Conservation (phyloP, 2,113 vertebrate species). For the Ammodytes dubius region DNA sequence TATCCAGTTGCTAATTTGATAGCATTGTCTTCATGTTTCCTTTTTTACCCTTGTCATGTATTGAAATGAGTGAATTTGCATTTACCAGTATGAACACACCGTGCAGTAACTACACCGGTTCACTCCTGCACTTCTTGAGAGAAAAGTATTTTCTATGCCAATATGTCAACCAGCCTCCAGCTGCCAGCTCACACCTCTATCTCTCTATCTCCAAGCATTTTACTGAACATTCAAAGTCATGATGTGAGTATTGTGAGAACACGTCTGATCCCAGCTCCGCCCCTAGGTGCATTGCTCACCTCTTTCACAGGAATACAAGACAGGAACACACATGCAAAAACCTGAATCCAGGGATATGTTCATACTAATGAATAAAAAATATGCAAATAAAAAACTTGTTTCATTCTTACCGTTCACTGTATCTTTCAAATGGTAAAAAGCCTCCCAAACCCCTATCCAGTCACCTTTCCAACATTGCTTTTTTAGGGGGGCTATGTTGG, state of each 20-base stretch:
- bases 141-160: slow-evolving; percentile 1
- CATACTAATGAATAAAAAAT: background rate
- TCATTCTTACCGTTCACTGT: background rate
- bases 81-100: background rate
- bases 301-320: slow-evolving; percentile 15
- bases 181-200: slow-evolving; percentile 18
- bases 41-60: background rate
- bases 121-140: background rate
- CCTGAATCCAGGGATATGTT: background rate
- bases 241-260: slow-evolving; percentile 38
- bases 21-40: no score
- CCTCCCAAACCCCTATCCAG: no score
- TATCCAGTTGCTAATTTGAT: no score
- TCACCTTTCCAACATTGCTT: no score
- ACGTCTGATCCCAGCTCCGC: slow-evolving; percentile 22
- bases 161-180: slow-evolving; percentile 10
- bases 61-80: background rate
- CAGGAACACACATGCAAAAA: slow-evolving; percentile 49
- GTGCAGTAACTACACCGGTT: background rate
- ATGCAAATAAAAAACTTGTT: background rate
- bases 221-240: slow-evolving; percentile 22
- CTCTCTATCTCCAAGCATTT: slow-evolving; percentile 36
- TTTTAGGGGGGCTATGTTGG: no score
- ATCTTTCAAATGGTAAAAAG: background rate
- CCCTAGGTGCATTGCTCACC: slow-evolving; percentile 14